phyloP scores from a whole-genome alignment of 2,113 vertebrate species.

The Mirza zaza region DNA sequence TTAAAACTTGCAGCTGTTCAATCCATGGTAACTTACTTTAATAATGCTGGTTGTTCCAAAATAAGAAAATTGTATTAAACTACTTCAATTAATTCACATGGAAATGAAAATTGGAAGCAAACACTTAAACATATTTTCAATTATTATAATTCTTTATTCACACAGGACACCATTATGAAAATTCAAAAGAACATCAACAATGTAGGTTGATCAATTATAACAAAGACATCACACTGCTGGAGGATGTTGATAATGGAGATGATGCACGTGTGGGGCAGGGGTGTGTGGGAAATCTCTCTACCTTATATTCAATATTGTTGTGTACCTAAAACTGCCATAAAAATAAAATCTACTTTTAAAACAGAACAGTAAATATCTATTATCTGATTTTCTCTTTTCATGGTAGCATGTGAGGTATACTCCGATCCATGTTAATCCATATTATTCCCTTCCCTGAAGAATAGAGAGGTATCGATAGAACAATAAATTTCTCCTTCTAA shows the following conservation, averaged over 20 bases:
- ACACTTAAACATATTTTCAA: conserved; percentile 39
- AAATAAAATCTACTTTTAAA: neutral
- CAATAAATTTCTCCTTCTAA: neutral
- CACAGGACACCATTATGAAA: neutral
- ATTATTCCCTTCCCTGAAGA: neutral
- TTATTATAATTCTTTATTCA: conserved; percentile 14
- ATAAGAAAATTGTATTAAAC: conserved; percentile 66
- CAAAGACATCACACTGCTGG: neutral
- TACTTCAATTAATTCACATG: conserved; percentile 68
- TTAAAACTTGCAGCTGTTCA: conserved; percentile 61
- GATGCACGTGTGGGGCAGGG: neutral
- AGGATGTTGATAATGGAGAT: neutral
- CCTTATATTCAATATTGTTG: neutral
- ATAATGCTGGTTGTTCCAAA: conserved; percentile 75
- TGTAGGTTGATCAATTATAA: neutral
- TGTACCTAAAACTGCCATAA: neutral
- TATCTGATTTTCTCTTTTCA: neutral
- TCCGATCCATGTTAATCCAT: neutral
- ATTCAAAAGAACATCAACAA: neutral
- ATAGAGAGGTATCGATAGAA: neutral
- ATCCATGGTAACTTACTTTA: conserved; percentile 78
- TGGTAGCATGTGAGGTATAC: neutral
- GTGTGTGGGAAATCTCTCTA: neutral
- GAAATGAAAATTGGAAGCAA: conserved; percentile 48
- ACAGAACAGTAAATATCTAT: neutral